phyloP scores from a whole-genome alignment of 2,113 vertebrate species.

The Indicator maculatus region DNA sequence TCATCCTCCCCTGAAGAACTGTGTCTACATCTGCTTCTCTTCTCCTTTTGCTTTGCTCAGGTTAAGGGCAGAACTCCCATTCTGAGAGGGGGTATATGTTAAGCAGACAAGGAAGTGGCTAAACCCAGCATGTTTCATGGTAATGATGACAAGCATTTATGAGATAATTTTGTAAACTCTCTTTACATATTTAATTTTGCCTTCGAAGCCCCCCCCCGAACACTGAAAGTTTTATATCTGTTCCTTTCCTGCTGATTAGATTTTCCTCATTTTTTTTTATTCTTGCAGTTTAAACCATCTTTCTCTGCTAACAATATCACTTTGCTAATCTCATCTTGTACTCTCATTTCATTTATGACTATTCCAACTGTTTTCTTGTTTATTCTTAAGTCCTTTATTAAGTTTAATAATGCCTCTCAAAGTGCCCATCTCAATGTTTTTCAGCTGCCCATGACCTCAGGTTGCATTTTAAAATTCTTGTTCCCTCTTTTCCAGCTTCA shows the following conservation, averaged over 20 bases:
- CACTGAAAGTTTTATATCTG: not conserved
- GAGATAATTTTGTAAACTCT: not conserved
- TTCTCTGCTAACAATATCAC: not conserved
- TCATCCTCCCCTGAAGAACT: not conserved
- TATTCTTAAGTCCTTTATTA: not conserved
- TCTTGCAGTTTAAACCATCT: not conserved
- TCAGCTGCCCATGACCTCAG: not conserved
- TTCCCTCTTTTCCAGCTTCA: not conserved
- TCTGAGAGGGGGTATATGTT: not conserved
- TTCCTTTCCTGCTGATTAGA: not conserved
- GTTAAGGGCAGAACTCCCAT: not conserved
- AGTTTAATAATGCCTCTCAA: not conserved
- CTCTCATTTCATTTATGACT: not conserved
- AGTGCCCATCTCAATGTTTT: not conserved
- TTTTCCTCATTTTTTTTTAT: not conserved
- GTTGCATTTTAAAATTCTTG: not conserved
- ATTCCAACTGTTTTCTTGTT: not conserved
- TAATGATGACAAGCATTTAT: not conserved
- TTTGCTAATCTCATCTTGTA: not conserved
- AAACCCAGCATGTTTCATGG: not conserved
- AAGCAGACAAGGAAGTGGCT: not conserved
- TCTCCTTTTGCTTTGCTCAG: not conserved
- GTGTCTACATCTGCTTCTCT: not conserved
- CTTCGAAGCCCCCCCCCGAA: not conserved
- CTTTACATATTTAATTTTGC: not conserved